Conservation (phyloP, 2,888 invertebrate species). For the Tiliacea aurago region DNA sequence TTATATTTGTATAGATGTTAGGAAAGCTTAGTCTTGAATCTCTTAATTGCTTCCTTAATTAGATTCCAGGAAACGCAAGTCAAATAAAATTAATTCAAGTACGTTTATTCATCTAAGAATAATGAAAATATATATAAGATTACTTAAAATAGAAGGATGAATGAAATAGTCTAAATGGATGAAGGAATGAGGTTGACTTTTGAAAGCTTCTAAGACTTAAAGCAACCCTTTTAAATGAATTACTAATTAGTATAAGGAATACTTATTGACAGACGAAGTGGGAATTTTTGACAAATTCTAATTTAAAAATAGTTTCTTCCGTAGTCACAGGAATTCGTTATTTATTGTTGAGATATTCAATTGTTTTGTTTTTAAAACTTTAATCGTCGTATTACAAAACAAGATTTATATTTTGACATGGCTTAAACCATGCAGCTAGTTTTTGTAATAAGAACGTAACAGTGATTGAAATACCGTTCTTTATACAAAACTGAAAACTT, state of each 20-base stretch:
- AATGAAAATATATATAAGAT: slow-evolving; percentile 27
- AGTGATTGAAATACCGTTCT: no score
- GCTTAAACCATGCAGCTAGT: no score
- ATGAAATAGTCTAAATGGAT: slow-evolving; percentile 9
- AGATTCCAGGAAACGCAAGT: neutral
- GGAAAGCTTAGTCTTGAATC: neutral
- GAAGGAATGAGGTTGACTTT: slow-evolving; percentile 2
- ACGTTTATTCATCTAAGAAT: neutral
- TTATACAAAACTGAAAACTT: no score
- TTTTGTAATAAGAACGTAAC: no score
- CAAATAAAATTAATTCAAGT: slow-evolving; percentile 20
- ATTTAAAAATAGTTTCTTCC: slow-evolving; percentile 5
- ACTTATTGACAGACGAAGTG: slow-evolving; percentile 16
- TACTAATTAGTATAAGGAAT: slow-evolving; percentile 17
- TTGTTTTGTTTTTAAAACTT: neutral
- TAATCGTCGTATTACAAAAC: no score
- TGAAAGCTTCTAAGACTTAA: neutral
- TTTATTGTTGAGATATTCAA: neutral
- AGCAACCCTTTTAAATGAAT: slow-evolving; percentile 25
- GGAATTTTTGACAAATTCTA: neutral
- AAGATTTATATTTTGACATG: no score
- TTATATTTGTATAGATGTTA: neutral
- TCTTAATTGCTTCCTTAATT: slow-evolving; percentile 12
- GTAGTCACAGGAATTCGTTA: neutral
- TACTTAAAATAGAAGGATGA: slow-evolving; percentile 3